phyloP scores from a whole-genome alignment of 2,888 invertebrate genomes.

The Strigamia maritima region DNA sequence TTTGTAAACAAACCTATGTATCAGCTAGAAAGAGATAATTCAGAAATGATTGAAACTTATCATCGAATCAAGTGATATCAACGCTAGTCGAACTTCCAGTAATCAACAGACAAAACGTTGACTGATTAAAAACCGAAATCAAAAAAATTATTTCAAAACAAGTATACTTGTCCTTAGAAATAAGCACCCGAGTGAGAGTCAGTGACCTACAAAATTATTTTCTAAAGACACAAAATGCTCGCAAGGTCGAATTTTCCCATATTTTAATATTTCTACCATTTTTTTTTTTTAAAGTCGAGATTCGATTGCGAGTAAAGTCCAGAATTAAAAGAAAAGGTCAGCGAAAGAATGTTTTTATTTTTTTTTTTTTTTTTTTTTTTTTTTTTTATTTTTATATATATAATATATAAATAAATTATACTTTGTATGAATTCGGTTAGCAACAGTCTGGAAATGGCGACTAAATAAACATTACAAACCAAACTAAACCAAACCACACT shows the following conservation, averaged over 20 bases:
- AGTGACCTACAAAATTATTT: background rate
- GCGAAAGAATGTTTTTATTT: too few relatives aligned
- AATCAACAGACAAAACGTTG: background rate
- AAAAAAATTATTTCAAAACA: background rate
- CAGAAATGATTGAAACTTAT: background rate
- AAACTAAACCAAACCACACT: background rate
- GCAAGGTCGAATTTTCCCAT: background rate
- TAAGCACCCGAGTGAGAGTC: background rate
- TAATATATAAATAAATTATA: background rate
- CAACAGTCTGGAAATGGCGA: background rate
- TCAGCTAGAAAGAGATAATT: background rate
- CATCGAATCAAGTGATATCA: background rate
- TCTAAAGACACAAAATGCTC: background rate
- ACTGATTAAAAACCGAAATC: background rate
- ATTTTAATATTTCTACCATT: background rate
- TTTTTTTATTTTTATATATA: too few relatives aligned
- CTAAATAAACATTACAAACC: background rate
- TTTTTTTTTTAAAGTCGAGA: background rate
- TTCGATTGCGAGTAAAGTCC: background rate
- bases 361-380: too few relatives aligned
- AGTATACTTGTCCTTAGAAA: background rate
- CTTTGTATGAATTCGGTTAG: background rate
- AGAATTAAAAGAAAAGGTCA: background rate
- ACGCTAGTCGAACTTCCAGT: background rate
- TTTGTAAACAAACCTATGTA: background rate